phyloP scores from a whole-genome alignment of 2,113 vertebrate genomes.

The Sturnira hondurensis region DNA sequence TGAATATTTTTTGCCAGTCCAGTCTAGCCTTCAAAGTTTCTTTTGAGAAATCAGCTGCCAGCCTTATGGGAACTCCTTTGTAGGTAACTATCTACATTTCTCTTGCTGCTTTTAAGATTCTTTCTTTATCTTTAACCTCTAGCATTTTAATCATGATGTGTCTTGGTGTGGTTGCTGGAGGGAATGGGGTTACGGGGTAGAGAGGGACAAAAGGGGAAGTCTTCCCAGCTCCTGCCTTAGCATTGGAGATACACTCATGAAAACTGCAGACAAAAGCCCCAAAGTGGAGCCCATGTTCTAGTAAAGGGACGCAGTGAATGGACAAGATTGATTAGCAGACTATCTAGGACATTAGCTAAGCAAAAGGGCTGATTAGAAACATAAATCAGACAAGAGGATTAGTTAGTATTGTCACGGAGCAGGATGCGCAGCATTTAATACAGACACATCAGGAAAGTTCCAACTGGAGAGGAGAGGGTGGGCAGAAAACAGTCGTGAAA shows the following conservation, averaged over 20 bases:
- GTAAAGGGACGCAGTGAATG: neutral
- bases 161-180: no score
- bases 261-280: neutral
- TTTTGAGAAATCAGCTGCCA: no score
- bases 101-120: no score
- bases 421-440: neutral
- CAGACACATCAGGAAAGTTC: neutral
- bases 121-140: no score
- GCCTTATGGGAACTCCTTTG: no score
- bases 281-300: neutral
- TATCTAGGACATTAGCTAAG: neutral
- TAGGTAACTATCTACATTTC: no score
- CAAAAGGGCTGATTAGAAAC: neutral
- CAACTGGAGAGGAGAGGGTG: neutral
- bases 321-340: neutral
- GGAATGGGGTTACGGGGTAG: no score
- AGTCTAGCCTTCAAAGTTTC: no score
- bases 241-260: no score
- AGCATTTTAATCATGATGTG: no score
- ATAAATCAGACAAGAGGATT: neutral
- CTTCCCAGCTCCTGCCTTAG: neutral
- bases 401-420: neutral
- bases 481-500: neutral
- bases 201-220: no score
- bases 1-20: no score